phyloP scores from a whole-genome alignment of 2,797 vertebrate species.

The Rhinella marina region DNA sequence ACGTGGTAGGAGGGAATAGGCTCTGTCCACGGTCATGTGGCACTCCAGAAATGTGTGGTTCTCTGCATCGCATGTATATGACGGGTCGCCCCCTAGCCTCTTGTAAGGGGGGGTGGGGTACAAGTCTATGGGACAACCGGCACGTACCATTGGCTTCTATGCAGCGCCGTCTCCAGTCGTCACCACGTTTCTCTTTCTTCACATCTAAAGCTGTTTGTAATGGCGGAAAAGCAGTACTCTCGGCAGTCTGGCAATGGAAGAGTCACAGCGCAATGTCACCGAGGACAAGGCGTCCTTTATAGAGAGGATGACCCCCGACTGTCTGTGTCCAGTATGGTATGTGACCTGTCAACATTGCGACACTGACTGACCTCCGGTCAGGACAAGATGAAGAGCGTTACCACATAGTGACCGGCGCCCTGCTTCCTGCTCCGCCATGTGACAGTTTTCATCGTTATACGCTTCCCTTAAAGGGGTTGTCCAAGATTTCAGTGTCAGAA shows the following conservation, averaged over 20 bases:
- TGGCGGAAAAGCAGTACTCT: neutral
- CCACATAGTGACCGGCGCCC: neutral
- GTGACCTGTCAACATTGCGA: slow-evolving; percentile 38
- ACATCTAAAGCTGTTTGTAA: neutral
- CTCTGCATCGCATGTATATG: too few species aligned
- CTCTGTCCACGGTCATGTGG: too few species aligned
- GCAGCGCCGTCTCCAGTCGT: too few species aligned
- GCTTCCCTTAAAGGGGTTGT: neutral
- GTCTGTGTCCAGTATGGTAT: neutral
- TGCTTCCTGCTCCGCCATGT: neutral
- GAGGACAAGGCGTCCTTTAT: neutral
- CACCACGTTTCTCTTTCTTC: too few species aligned
- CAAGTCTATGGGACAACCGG: too few species aligned
- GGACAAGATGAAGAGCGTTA: slow-evolving; percentile 28
- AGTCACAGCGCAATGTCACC: neutral
- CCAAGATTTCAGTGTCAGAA: neutral
- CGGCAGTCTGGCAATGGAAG: neutral
- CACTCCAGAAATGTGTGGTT: too few species aligned
- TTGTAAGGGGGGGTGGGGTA: too few species aligned
- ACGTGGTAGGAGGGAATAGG: too few species aligned
- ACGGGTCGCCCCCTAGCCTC: too few species aligned
- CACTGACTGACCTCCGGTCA: slow-evolving; percentile 8
- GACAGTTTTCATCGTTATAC: neutral
- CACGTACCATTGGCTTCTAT: too few species aligned
- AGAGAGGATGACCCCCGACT: neutral